phyloP scores from a whole-genome alignment of 2,113 vertebrate species.

The Ivindomyrus marchei region DNA sequence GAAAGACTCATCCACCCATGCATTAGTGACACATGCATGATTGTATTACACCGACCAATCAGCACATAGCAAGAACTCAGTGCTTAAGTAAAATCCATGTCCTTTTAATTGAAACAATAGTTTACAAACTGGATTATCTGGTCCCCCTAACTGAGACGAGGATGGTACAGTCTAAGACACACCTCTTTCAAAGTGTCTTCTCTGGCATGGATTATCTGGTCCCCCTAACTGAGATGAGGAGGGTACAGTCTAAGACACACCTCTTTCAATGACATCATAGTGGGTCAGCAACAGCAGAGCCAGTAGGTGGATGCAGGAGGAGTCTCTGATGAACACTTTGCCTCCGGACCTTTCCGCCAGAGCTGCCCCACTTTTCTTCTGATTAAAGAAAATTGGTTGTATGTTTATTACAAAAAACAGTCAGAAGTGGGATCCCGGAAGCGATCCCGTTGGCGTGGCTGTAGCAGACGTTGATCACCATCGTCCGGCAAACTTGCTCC shows the following conservation, averaged over 20 bases:
- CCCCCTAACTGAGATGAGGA: too few relatives aligned
- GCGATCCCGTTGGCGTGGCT: too few relatives aligned
- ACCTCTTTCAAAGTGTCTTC: conserved; percentile 61
- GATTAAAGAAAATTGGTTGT: too few relatives aligned
- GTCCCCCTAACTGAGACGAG: neutral
- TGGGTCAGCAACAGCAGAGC: conserved; percentile 84
- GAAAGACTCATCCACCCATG: neutral
- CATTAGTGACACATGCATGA: neutral
- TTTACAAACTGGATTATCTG: neutral
- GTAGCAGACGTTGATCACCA: too few relatives aligned
- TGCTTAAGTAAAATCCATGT: neutral
- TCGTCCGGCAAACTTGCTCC: too few relatives aligned
- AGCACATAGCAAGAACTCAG: neutral
- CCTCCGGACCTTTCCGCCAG: conserved; percentile 31
- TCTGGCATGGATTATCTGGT: too few relatives aligned
- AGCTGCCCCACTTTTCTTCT: too few relatives aligned
- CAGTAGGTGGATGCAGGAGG: conserved; percentile 80
- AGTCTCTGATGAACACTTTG: conserved; percentile 83
- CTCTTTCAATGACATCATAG: conserved; percentile 57
- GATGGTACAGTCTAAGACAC: conserved; percentile 22
- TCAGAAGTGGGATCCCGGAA: too few relatives aligned
- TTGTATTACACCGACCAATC: neutral
- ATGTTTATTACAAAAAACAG: too few relatives aligned
- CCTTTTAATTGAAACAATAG: neutral
- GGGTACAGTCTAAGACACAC: too few relatives aligned